Evolutionary conservation across 2,113 vertebrate genomes (phyloP).

Genomic region (Rhinoderma darwinii): DNA sequence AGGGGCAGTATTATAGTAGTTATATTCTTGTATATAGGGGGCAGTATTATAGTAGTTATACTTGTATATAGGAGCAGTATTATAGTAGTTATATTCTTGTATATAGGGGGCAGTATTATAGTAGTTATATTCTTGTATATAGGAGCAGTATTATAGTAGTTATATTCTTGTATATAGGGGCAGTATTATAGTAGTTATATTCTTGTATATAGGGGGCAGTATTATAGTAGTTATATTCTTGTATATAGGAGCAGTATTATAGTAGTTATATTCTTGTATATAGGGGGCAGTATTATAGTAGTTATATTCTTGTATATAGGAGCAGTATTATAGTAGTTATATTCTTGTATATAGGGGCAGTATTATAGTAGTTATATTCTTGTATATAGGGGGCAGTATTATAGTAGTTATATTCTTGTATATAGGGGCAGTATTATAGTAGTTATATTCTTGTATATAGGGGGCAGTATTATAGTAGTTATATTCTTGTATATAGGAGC

Average conservation of each 20-base stretch:
- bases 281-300: not conserved
- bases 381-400: not conserved
- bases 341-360: not conserved
- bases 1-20: too few relatives aligned
- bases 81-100: too few relatives aligned
- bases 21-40: too few relatives aligned
- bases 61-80: too few relatives aligned
- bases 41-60: too few relatives aligned
- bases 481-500: too few relatives aligned
- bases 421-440: not conserved
- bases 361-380: not conserved
- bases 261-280: not conserved
- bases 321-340: constrained; percentile 1
- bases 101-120: too few relatives aligned
- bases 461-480: not conserved
- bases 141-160: too few relatives aligned
- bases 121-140: too few relatives aligned
- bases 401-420: not conserved
- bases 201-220: not conserved
- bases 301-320: not conserved
- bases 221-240: not conserved
- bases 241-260: not conserved
- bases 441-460: not conserved
- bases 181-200: not conserved
- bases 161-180: too few relatives aligned